phyloP scores from a whole-genome alignment of 2,888 invertebrate species.

The Nymphalis urticae region DNA sequence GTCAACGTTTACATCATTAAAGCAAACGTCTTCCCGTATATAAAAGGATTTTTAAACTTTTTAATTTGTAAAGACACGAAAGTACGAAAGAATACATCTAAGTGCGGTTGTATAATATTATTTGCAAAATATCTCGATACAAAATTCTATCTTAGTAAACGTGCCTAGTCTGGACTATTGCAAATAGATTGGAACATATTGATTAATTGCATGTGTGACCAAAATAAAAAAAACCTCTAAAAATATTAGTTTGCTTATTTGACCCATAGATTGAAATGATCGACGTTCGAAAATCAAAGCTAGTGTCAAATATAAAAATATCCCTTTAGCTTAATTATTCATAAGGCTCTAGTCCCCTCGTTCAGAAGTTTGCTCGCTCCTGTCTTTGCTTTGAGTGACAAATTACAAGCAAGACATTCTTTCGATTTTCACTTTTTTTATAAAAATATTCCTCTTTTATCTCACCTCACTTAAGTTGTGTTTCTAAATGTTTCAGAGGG shows the following conservation, averaged over 20 bases:
- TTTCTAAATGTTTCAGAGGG: constrained; percentile 37
- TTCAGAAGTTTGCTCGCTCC: constrained; percentile 59
- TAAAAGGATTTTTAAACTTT: too few relatives aligned
- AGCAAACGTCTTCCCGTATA: too few relatives aligned
- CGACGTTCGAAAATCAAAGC: constrained; percentile 45
- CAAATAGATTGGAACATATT: too few relatives aligned
- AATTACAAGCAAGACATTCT: constrained; percentile 64
- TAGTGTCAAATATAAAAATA: constrained; percentile 56
- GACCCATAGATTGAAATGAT: constrained; percentile 58
- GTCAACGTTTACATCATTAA: too few relatives aligned
- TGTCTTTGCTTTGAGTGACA: constrained; percentile 73
- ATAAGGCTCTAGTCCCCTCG: constrained; percentile 68
- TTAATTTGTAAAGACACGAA: too few relatives aligned
- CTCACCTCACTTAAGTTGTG: constrained; percentile 40
- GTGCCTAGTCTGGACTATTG: too few relatives aligned
- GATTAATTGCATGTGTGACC: too few relatives aligned
- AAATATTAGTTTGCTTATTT: constrained; percentile 47
- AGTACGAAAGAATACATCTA: too few relatives aligned
- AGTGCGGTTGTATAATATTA: too few relatives aligned
- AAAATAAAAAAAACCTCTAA: not conserved
- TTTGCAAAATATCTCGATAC: too few relatives aligned
- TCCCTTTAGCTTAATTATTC: constrained; percentile 74
- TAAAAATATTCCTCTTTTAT: constrained; percentile 46
- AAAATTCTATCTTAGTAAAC: too few relatives aligned
- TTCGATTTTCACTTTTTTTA: constrained; percentile 45